Evolutionary conservation across 2,113 vertebrate species (phyloP), one percentile per base, ranked within the genome.

Genomic region (Dipodomys ordii): DNA sequence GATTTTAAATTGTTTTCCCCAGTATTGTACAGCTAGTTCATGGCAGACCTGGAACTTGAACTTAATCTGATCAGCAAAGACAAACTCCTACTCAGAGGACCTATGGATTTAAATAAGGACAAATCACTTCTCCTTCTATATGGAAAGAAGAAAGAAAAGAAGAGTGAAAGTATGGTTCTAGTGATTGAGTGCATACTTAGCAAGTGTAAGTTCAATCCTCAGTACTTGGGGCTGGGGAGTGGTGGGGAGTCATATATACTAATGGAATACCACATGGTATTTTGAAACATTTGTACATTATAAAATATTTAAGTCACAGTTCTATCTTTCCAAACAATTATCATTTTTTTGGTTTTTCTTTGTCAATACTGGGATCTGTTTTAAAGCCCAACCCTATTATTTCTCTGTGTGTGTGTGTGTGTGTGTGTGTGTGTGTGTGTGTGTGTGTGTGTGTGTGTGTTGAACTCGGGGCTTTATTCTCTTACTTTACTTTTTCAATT

Each of bases 1-100:
- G 72, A 86, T 57, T 35, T 71, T 65, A 46, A 67, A 62, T 32
- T 49, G 88, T 80, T 91, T 90, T 93, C 28, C 15, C 68, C 69
- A 88, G 87, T 28, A 35, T 88, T 71, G 88, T 32, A 30, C 35
- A 76, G 64, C 16, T 62, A 49, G 60, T 79, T 80, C 71, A 7
- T 74, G 46, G 23, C 76, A 85, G 39, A 32, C 69, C 68, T 85
- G 49, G 68, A 81, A 95, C 80, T 72, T 92, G 64, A 94, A 39
- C 28, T n/a, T 49, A 32, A 9, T 71, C 69, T 91, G 79, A 74
- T 49, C 80, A 79, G 15, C 78, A 30, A 90, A 72, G 68, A 16
- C 25, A 89, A 90, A 68, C 32, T 18, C 77, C 76, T 20, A 64
- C 30, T 91, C 49, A 35, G 64, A 76, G 30, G 32, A 27, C 25